Evolutionary conservation across 1,140 invertebrate genomes (phyloP), one percentile per base, ranked within the genome.

Genomic region (Rhopalosiphum maidis): DNA sequence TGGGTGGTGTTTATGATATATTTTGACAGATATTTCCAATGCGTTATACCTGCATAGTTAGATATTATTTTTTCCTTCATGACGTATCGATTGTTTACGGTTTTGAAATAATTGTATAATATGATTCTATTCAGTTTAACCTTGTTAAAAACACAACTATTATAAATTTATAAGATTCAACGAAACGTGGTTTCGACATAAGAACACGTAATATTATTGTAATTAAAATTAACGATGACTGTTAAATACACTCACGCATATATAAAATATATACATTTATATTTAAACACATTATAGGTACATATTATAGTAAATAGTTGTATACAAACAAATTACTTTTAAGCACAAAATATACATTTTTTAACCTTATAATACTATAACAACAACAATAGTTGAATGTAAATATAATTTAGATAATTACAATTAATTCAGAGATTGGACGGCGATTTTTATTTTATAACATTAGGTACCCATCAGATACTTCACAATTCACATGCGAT

Each of bases 71-170:
- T 48, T 90, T 37, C 54, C 21, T 90, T 43, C 89, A 25, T 43
- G 23, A 90, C 89, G 15, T 51, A 90, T 90, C 25, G 37, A 90
- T 90, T 90, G 54, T 90, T 43, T 43, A 68, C 54, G 54, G 89
- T 90, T 43, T 60, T 30, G 89, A 68, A 90, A 55, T 89, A 90
- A 30, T 68, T 60, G n/a, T 41, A 43, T 43, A 89, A 11, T 22
- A 88, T 48, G 15, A 30, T 43, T 43, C 23, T 43, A n/a, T 43
- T 68, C 22, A 18, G 60, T 90, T 90, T 90, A 90, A 60, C 89
- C 89, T 90, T 90, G 89, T 90, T 43, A n/a, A 43, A 60, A 90
- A 68, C 89, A 68, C 54, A 37, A 43, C 55, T 55, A 68, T 90
- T 90, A 90, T 89, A 89, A 41, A 35, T 23, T 43, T 43, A 11